Evolutionary conservation across 2,888 invertebrate species (phyloP).

Genomic region (Cheilosia soror): DNA sequence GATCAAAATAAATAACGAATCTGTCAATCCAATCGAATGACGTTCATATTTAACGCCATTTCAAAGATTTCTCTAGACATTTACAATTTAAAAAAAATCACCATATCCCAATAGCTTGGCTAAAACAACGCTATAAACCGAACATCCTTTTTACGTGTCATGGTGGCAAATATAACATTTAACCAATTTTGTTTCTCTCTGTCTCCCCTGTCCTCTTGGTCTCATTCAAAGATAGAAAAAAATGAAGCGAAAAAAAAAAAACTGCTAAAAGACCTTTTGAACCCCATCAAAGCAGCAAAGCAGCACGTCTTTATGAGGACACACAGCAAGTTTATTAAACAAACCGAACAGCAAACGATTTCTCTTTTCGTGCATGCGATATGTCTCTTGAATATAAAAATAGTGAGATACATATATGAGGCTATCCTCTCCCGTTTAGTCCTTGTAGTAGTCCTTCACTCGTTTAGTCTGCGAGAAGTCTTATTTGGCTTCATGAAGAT

Average conservation of each 20-base stretch:
- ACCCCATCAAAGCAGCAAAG: constrained; percentile 54
- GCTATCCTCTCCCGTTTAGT: neutral
- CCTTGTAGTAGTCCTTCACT: neutral
- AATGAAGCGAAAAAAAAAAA: neutral
- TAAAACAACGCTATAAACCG: constrained; percentile 28
- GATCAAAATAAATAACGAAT: neutral
- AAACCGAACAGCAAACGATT: constrained; percentile 59
- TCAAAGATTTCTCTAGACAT: constrained; percentile 2
- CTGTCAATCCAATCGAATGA: neutral
- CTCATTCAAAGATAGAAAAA: neutral
- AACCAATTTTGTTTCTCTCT: neutral
- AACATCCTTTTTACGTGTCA: constrained; percentile 44
- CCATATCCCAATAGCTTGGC: neutral
- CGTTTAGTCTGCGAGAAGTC: constrained; percentile 3
- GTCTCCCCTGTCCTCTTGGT: neutral
- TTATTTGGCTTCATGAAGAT: constrained; percentile 49
- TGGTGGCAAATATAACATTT: constrained; percentile 60
- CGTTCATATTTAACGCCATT: constrained; percentile 27
- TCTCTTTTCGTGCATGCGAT: constrained; percentile 48
- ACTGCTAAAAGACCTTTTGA: constrained; percentile 38
- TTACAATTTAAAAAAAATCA: neutral
- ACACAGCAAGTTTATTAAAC: constrained; percentile 70
- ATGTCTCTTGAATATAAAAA: constrained; percentile 62
- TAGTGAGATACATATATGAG: neutral
- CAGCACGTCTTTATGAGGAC: constrained; percentile 53